Evolutionary conservation across 2,113 vertebrate genomes (phyloP).

Genomic region (Merops nubicus): DNA sequence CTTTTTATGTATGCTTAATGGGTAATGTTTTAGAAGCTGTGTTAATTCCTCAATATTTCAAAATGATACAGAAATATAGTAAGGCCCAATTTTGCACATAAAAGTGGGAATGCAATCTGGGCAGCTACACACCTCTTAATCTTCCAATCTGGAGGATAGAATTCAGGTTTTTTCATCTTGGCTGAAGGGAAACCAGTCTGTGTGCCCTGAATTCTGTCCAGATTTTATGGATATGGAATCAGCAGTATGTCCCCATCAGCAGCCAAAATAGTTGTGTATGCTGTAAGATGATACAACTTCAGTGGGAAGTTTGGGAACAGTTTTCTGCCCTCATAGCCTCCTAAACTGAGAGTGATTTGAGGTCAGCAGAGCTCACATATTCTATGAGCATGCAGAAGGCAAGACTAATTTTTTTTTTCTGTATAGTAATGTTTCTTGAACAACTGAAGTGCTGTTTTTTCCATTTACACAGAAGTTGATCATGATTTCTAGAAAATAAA

Average conservation of each 20-base stretch:
- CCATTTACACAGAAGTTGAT: not conserved
- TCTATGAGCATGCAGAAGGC: not conserved
- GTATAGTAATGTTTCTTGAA: not conserved
- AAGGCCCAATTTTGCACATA: not conserved
- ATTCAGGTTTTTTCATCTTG: constrained; percentile 21
- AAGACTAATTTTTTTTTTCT: not conserved
- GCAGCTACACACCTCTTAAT: constrained; percentile 37
- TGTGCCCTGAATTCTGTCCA: constrained; percentile 21
- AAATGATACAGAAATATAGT: not conserved
- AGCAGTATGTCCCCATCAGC: not conserved
- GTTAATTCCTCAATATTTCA: not conserved
- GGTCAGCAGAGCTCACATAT: not conserved
- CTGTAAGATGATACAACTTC: not conserved
- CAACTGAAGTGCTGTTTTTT: not conserved
- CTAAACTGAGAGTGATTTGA: not conserved
- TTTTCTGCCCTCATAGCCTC: not conserved
- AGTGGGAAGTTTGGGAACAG: not conserved
- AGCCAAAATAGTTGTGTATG: not conserved
- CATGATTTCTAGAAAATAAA: not conserved
- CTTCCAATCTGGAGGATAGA: constrained; percentile 3
- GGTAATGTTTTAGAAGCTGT: not conserved
- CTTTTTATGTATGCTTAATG: not conserved
- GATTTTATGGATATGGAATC: not conserved
- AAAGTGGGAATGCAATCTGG: constrained; percentile 40
- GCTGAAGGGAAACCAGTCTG: constrained; percentile 2